Evolutionary conservation across 2,888 invertebrate species (phyloP).

Genomic region (Melolontha melolontha): DNA sequence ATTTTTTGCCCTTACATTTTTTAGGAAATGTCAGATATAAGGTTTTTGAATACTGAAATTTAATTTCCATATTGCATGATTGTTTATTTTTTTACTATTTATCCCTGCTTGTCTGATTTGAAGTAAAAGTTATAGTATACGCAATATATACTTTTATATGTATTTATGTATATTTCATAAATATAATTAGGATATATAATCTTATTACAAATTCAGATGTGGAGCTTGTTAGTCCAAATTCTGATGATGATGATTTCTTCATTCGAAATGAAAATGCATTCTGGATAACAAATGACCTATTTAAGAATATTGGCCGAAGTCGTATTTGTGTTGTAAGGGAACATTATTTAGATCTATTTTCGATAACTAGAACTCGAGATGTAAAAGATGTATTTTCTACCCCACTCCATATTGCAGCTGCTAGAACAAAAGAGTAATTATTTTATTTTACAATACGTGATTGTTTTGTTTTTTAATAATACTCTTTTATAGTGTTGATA

Average conservation of each 20-base stretch:
- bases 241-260: constrained; percentile 16
- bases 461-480: background rate
- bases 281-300: constrained; percentile 11
- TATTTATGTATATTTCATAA: background rate
- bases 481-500: background rate
- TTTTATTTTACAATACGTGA: background rate
- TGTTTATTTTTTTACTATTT: too few species aligned
- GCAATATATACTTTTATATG: too few species aligned
- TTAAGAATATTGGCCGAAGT: constrained; percentile 14
- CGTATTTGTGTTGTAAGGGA: constrained; percentile 9
- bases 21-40: too few species aligned
- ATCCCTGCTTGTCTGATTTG: too few species aligned
- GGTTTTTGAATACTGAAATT: too few species aligned
- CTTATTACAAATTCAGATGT: background rate
- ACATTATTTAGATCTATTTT: constrained; percentile 11
- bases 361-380: constrained; percentile 5
- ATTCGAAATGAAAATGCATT: constrained; percentile 3
- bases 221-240: constrained; percentile 4
- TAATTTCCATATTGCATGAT: too few species aligned
- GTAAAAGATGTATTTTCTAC: constrained; percentile 7
- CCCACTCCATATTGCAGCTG: constrained; percentile 11
- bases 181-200: background rate
- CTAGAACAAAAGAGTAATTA: constrained; percentile 10
- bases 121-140: background rate
- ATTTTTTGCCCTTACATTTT: too few species aligned